phyloP scores from a whole-genome alignment of 2,113 vertebrate species.

The Himantopus leucocephalus region DNA sequence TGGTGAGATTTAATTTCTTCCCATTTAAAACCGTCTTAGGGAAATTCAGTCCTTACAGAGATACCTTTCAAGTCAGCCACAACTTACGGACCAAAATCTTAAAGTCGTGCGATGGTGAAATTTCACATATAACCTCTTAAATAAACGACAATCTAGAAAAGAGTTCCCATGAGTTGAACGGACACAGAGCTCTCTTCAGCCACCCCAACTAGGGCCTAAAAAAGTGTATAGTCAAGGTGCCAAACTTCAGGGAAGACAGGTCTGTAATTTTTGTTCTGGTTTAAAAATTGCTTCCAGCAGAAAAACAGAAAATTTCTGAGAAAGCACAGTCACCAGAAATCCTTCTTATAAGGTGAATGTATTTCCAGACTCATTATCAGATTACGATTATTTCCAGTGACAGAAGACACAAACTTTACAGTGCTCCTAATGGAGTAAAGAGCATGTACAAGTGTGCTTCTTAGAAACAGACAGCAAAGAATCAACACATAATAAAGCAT shows the following conservation, averaged over 20 bases:
- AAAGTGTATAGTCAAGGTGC: not conserved
- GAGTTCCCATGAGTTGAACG: not conserved
- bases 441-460: fast-evolving
- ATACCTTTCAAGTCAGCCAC: not conserved
- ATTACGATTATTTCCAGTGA: not conserved
- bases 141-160: not conserved
- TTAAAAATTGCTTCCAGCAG: not conserved
- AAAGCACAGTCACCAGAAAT: not conserved
- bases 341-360: not conserved
- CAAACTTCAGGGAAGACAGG: not conserved
- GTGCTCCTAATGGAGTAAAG: not conserved
- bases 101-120: not conserved
- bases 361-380: not conserved
- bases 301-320: not conserved
- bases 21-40: not conserved
- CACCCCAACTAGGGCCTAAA: not conserved
- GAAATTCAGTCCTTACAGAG: not conserved
- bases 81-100: not conserved
- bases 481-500: not conserved
- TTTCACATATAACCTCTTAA: not conserved
- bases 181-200: not conserved
- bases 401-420: not conserved
- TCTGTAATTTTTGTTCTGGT: not conserved
- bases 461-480: not conserved
- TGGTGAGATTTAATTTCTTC: not conserved